Base-by-base conservation (phyloP, 2,888 invertebrate species). In the Parnassius smintheus region DNA sequence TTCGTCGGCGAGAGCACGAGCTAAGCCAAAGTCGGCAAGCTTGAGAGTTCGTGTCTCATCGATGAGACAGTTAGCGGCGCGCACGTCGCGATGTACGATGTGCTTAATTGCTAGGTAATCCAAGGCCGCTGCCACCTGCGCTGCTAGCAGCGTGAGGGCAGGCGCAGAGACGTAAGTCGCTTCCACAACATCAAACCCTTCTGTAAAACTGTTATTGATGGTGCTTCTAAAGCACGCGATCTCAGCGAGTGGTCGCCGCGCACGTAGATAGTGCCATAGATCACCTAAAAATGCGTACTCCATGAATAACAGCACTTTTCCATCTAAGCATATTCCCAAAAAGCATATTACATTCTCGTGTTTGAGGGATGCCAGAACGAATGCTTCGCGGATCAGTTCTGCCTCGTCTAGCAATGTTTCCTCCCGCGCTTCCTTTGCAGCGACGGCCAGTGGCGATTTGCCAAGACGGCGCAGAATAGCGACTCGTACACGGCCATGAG, bases 241-340 rank as follows among this genome's bases (percentile, higher is more conserved):
- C 49, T 93, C 94, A 0, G 95, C 96, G 70, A 97, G 91, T 81
- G 96, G 95, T 25, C 97, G 93, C 59, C 98, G 80, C 50, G 75
- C 72, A 88, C 49, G 86, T 51, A 98, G 90, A 81, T 95, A 98
- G 0, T 95, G 96, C 79, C 96, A 96, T 70, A 98, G 85, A 80
- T 98, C 98, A 13, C 97, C 98, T 77, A 97, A 96, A 7, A 97
- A 91, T 93, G 98, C 97, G 72, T 96, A 96, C 81, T 98, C 98
- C 97, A 98, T 97, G 1, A 96, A 95, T 72, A 96, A 95, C 9
- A 97, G 94, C 0, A 97, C 97, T 67, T 97, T 96, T 4, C 93
- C 94, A 70, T 95, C 95, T 1, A 96, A 95, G 68, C 87, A 86
- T 11, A 98, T 96, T 0, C 96, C 98, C 12, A 96, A 82, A 18